phyloP scores from a whole-genome alignment of 2,888 invertebrate species.

The Aphidoletes aphidimyza region DNA sequence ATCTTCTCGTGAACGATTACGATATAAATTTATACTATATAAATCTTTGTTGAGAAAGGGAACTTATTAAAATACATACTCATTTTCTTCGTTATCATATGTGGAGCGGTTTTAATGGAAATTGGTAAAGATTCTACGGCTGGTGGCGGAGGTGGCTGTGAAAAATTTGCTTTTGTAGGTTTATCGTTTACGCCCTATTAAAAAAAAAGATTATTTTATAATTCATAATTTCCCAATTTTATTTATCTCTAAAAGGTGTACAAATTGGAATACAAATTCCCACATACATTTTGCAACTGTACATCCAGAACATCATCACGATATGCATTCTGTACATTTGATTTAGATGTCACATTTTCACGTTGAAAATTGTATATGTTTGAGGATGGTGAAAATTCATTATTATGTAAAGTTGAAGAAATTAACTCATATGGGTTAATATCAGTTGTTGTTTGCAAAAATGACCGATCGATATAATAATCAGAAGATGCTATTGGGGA shows the following conservation, averaged over 20 bases:
- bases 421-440: conserved; percentile 87
- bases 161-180: neutral
- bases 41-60: neutral
- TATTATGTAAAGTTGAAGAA: conserved; percentile 69
- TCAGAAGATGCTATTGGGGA: conserved; percentile 56
- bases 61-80: neutral
- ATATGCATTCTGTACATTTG: neutral
- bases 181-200: neutral
- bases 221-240: too few relatives aligned
- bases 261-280: too few relatives aligned
- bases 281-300: neutral
- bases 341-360: conserved; percentile 51
- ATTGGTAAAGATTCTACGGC: conserved; percentile 21
- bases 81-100: neutral
- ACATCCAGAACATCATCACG: neutral
- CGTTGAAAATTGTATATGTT: conserved; percentile 63
- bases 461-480: conserved; percentile 72
- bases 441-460: conserved; percentile 83
- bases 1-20: neutral
- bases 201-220: neutral
- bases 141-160: neutral
- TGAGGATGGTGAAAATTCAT: conserved; percentile 67
- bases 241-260: too few relatives aligned
- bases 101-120: neutral
- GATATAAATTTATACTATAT: neutral